A percentile compares a stretch with the other conserved stretches of the same genome.
Evolutionary conservation across 2,888 invertebrate genomes (phyloP).

Genomic region (Melieria omissa): DNA sequence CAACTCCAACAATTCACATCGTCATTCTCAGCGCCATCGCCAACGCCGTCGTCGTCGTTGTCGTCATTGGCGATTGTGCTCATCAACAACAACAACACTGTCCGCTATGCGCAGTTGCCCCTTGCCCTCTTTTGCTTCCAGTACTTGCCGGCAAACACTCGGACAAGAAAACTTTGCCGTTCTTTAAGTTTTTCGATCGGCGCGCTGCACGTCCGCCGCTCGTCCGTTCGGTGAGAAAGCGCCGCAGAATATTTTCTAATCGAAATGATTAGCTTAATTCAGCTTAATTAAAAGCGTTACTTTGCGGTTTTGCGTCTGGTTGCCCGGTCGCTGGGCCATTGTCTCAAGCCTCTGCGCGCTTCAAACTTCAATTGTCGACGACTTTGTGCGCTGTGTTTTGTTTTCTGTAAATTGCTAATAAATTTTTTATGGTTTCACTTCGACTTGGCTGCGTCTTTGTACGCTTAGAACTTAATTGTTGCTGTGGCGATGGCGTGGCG

Average conservation of each 20-base stretch:
- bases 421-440: background rate
- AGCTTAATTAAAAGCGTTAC: constrained; percentile 37
- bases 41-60: background rate
- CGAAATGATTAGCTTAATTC: constrained; percentile 40
- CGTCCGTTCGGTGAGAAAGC: background rate
- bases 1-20: background rate
- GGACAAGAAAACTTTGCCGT: too few species aligned
- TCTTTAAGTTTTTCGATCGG: too few species aligned
- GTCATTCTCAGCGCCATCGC: background rate
- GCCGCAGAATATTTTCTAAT: constrained; percentile 23
- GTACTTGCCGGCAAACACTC: too few species aligned
- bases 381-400: background rate
- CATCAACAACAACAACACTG: too few species aligned
- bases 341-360: background rate
- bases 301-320: constrained; percentile 11
- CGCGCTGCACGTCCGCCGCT: too few species aligned
- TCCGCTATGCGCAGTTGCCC: too few species aligned
- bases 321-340: background rate
- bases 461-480: background rate
- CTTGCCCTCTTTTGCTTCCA: too few species aligned
- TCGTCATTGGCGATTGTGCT: background rate
- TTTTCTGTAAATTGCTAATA: background rate
- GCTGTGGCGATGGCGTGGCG: background rate
- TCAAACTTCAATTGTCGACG: background rate
- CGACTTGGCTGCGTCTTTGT: background rate